Evolutionary conservation across 1,140 invertebrate genomes (phyloP), one percentile per base, ranked within the genome.

Genomic region (Leucophenga varia): DNA sequence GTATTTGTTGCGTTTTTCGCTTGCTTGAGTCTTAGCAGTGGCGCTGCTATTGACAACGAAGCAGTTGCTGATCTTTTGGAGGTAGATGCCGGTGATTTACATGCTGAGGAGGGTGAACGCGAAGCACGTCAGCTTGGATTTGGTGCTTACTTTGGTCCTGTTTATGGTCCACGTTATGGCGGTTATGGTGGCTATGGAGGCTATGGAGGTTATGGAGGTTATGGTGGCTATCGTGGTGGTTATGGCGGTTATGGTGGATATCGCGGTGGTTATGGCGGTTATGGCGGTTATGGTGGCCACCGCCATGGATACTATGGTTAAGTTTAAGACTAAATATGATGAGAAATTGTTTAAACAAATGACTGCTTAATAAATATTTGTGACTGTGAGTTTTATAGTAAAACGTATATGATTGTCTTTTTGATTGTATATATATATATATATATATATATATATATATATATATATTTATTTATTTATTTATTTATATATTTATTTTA

Each of bases 351-450:
- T 12, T 12, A 12, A 38, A 30, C 3, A 14, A 42, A 12, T 42
- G 40, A 16, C 30, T 19, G 13, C 18, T 21, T 9, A 1, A 21
- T 35, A 16, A 9, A 21, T 36, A 44, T 54, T 55, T 55, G 55
- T 55, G 55, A 55, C 52, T 49, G 49, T 55, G 54, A 35, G 55
- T 49, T 55, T 53, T 41, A 57, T 57, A 53, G 49, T 47, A 52
- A 44, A 30, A 19, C 21, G 22, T 25, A 25, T 25, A 25, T 6
- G 10, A 25, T 25, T 25, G 22, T 25, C 5, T 25, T 5, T 25
- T 25, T 25, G 22, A 25, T 10, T 25, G n/a, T 25, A 5, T 5
- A 25, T 25, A 10, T 5, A 5, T 25, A 6, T 6, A 25, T 6
- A 25, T 25, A 25, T 25, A 6, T 25, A 6, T 25, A 25, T 25